Percentiles rank a stretch among this genome's conserved stretches.
Evolutionary conservation across 2,113 vertebrate species (phyloP).

Genomic region (Heteronetta atricapilla): DNA sequence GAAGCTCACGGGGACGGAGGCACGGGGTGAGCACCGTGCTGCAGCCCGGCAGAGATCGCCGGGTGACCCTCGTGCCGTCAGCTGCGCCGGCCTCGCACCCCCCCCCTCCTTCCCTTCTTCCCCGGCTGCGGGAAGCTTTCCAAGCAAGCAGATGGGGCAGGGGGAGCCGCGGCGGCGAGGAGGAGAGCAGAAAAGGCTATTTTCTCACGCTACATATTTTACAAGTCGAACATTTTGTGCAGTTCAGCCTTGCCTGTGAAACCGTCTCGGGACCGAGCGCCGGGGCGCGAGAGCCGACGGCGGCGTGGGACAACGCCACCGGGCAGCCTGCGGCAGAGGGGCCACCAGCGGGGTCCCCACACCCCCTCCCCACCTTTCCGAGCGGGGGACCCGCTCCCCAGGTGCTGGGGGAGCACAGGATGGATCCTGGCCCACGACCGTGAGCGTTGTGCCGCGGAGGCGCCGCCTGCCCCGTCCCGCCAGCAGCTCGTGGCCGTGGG

Average conservation of each 20-base stretch:
- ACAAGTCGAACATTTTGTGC: constrained; percentile 60
- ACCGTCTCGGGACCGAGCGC: background rate
- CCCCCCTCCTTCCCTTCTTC: background rate
- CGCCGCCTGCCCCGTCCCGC: accelerated
- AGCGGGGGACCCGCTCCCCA: accelerated
- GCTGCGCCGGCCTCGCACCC: background rate
- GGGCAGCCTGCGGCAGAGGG: background rate
- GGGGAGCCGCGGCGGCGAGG: constrained; percentile 45
- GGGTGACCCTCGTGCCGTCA: background rate
- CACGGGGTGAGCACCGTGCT: too few relatives aligned
- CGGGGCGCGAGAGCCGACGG: constrained; percentile 29
- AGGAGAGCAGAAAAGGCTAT: constrained; percentile 62
- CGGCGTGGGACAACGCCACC: background rate
- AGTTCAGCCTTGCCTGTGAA: constrained; percentile 44
- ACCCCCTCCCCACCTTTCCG: accelerated
- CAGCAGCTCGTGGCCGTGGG: background rate
- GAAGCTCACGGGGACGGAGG: background rate
- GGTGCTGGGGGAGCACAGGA: background rate
- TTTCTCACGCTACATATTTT: constrained; percentile 61
- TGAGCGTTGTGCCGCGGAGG: accelerated
- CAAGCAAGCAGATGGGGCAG: constrained; percentile 72
- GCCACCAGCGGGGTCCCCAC: background rate
- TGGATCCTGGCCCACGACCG: accelerated
- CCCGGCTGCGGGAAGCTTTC: constrained; percentile 51
- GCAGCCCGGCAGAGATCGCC: accelerated